A percentile compares a stretch with the other conserved stretches of the same genome.
phyloP scores from a whole-genome alignment of 2,888 invertebrate species.

The Oegoconia quadripuncta region DNA sequence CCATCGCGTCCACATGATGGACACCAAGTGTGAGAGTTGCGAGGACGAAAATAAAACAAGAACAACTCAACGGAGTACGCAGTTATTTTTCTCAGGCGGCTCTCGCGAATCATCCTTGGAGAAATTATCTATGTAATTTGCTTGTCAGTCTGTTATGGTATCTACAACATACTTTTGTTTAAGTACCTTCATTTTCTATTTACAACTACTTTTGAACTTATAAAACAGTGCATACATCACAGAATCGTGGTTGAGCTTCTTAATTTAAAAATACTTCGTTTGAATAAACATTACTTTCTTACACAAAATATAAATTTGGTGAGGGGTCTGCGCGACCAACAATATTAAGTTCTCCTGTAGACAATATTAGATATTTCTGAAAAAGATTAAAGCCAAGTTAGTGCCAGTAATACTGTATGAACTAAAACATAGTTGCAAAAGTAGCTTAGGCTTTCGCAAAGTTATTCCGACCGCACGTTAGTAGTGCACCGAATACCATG shows the following conservation, averaged over 20 bases:
- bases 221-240: neutral
- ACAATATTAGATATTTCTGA: slow-evolving; percentile 20
- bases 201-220: neutral
- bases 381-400: slow-evolving; percentile 27
- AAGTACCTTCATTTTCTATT: slow-evolving; percentile 26
- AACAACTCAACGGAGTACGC: slow-evolving; percentile 40
- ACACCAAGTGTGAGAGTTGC: slow-evolving; percentile 39
- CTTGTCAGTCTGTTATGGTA: slow-evolving; percentile 30
- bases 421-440: slow-evolving; percentile 45
- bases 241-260: no score
- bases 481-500: slow-evolving; percentile 36
- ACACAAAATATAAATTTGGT: no score
- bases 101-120: slow-evolving; percentile 39
- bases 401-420: slow-evolving; percentile 22
- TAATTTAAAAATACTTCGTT: no score
- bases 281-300: no score
- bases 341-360: neutral
- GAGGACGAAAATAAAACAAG: slow-evolving; percentile 54
- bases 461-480: slow-evolving; percentile 35
- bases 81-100: slow-evolving; percentile 61
- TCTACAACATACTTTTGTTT: no score
- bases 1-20: slow-evolving; percentile 14
- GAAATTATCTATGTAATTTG: slow-evolving; percentile 52
- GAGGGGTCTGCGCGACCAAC: no score
- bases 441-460: slow-evolving; percentile 46